Conservation (phyloP, 2,797 vertebrate genomes). For the Ambastaia sidthimunki region DNA sequence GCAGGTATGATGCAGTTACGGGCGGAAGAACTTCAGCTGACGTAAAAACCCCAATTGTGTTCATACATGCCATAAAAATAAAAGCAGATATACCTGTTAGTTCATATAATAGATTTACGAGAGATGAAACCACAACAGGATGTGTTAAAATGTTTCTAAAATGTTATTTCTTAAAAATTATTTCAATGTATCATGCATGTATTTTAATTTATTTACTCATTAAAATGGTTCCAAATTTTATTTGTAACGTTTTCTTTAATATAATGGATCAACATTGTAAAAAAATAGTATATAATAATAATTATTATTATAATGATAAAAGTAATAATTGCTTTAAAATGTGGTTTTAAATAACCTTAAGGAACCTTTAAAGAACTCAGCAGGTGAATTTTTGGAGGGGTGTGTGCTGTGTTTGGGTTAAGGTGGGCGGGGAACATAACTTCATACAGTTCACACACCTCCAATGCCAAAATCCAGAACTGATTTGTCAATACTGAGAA, state of each 20-base stretch:
- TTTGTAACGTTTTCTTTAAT: background rate
- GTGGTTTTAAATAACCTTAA: background rate
- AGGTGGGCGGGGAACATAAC: constrained; percentile 14
- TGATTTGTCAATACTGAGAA: background rate
- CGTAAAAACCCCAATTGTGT: background rate
- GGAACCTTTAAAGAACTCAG: too few relatives aligned
- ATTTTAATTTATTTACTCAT: too few relatives aligned
- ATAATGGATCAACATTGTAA: too few relatives aligned
- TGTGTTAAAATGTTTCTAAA: too few relatives aligned
- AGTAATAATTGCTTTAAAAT: background rate
- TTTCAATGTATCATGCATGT: too few relatives aligned
- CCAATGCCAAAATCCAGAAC: background rate
- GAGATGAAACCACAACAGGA: background rate
- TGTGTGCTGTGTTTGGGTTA: background rate
- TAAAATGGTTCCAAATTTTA: background rate
- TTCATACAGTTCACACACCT: background rate
- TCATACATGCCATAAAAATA: constrained; percentile 14
- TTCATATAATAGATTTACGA: background rate
- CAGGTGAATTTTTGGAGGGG: background rate
- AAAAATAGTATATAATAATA: too few relatives aligned
- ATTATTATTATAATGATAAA: too few relatives aligned
- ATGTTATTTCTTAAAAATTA: too few relatives aligned
- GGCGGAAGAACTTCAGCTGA: constrained; percentile 37
- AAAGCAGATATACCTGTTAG: constrained; percentile 33
- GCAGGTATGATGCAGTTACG: constrained; percentile 35